phyloP scores from a whole-genome alignment of 2,888 invertebrate species.

The Erpobdella octoculata region DNA sequence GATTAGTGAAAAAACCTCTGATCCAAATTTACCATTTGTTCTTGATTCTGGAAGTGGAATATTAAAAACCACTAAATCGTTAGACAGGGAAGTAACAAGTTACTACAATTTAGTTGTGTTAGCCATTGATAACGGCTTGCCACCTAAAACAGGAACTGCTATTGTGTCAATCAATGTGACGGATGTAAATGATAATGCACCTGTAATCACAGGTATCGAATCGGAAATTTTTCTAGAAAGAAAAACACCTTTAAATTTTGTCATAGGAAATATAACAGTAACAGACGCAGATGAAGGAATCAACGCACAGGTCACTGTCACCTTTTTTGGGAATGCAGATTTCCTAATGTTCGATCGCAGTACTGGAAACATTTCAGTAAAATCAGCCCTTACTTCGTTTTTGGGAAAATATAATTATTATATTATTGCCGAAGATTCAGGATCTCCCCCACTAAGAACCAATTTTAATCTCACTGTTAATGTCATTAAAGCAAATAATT shows the following conservation, averaged over 20 bases:
- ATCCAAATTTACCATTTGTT: background rate
- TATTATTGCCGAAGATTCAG: conserved; percentile 22
- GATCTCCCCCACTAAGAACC: conserved; percentile 12
- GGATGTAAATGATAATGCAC: conserved; percentile 30
- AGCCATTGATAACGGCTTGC: background rate
- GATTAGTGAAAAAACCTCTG: background rate
- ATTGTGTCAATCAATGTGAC: conserved; percentile 18
- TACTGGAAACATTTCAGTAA: background rate
- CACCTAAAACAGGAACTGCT: conserved; percentile 17
- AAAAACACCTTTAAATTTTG: background rate
- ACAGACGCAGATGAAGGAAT: conserved; percentile 21
- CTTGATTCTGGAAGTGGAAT: background rate
- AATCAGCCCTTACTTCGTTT: background rate
- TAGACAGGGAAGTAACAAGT: background rate
- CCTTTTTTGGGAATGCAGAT: background rate
- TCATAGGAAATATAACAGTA: conserved; percentile 4
- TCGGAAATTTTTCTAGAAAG: conserved; percentile 8
- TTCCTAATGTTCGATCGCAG: conserved; percentile 5
- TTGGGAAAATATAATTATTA: conserved; percentile 11
- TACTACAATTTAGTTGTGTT: background rate
- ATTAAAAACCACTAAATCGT: background rate
- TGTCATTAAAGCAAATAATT: conserved; percentile 14
- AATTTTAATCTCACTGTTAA: conserved; percentile 6
- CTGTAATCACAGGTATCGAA: conserved; percentile 2
- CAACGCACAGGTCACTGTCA: conserved; percentile 16